Percentiles rank a stretch among this genome's conserved stretches.
Evolutionary conservation across 2,888 invertebrate species (phyloP).

Genomic region (Cynaeus angustus): DNA sequence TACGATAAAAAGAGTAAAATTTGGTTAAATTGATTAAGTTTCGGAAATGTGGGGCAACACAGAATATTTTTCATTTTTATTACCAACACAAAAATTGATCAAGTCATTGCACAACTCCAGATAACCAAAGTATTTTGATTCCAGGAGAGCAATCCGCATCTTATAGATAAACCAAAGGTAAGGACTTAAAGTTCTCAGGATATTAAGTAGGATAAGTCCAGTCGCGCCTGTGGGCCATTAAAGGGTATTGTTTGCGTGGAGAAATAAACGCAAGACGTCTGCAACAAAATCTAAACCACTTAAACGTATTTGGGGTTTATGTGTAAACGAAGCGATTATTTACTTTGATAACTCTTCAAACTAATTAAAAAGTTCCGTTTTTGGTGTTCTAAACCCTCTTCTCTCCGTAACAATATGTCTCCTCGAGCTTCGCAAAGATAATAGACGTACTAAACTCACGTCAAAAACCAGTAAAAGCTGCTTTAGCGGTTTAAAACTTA

Average conservation of each 20-base stretch:
- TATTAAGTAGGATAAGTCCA: constrained; percentile 37
- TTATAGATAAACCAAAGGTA: neutral
- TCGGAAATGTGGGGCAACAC: too few species aligned
- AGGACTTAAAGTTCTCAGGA: constrained; percentile 1
- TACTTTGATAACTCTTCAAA: neutral
- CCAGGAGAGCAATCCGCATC: neutral
- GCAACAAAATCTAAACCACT: constrained; percentile 26
- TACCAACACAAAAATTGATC: too few species aligned
- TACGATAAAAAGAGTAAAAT: too few species aligned
- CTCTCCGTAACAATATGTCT: too few species aligned
- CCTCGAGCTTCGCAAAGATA: too few species aligned
- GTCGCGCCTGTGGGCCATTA: constrained; percentile 36
- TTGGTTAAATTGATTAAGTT: too few species aligned
- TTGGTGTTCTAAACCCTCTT: too few species aligned
- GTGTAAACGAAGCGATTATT: constrained; percentile 9
- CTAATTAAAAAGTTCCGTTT: too few species aligned
- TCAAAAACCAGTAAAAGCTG: too few species aligned
- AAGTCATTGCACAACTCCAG: too few species aligned
- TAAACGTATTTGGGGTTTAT: constrained; percentile 12
- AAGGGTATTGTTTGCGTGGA: constrained; percentile 32
- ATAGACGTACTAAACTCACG: too few species aligned
- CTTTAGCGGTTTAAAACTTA: neutral
- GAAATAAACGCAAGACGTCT: constrained; percentile 32
- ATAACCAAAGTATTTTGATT: neutral
- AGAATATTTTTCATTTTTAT: too few species aligned